phyloP scores from a whole-genome alignment of 2,113 vertebrate species.

The Condylura cristata region DNA sequence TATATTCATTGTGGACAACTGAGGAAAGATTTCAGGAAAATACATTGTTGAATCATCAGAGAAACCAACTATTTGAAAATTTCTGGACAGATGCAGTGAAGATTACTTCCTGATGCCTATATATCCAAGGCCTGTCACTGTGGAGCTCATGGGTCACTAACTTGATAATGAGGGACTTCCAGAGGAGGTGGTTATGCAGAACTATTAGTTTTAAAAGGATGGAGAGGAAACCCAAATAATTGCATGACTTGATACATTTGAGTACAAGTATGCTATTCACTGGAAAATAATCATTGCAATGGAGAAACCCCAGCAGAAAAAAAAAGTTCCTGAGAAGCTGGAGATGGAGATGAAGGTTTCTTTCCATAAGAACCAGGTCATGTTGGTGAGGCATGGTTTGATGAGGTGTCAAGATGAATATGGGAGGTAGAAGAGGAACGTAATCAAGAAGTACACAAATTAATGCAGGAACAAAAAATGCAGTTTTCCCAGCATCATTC shows the following conservation, averaged over 20 bases:
- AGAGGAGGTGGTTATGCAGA: conserved; percentile 96
- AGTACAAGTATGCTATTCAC: conserved; percentile 98
- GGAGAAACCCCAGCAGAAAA: conserved; percentile 99
- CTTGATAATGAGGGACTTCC: conserved; percentile 97
- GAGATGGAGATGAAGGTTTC: conserved; percentile 98
- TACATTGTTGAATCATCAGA: conserved; percentile 98
- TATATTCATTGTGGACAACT: conserved; percentile 97
- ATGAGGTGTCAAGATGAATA: conserved; percentile 98
- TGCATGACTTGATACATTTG: conserved; percentile 97
- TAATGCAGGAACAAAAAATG: too few relatives aligned
- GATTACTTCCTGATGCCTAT: conserved; percentile 93
- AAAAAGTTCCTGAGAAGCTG: conserved; percentile 98
- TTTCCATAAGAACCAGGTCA: conserved; percentile 97
- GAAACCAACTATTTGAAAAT: conserved; percentile 96
- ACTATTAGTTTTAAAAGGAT: conserved; percentile 97
- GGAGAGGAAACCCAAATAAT: conserved; percentile 96
- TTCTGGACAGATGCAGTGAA: conserved; percentile 95
- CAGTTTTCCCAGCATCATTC: too few relatives aligned
- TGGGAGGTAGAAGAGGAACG: conserved; percentile 96
- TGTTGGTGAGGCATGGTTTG: conserved; percentile 98
- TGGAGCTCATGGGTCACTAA: conserved; percentile 98
- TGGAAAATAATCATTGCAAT: conserved; percentile 99
- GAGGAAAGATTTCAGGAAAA: conserved; percentile 96
- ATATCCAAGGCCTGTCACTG: conserved; percentile 96
- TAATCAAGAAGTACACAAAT: conserved; percentile 97